Conservation (phyloP, 2,113 vertebrate species). For the Boleophthalmus pectinirostris region DNA sequence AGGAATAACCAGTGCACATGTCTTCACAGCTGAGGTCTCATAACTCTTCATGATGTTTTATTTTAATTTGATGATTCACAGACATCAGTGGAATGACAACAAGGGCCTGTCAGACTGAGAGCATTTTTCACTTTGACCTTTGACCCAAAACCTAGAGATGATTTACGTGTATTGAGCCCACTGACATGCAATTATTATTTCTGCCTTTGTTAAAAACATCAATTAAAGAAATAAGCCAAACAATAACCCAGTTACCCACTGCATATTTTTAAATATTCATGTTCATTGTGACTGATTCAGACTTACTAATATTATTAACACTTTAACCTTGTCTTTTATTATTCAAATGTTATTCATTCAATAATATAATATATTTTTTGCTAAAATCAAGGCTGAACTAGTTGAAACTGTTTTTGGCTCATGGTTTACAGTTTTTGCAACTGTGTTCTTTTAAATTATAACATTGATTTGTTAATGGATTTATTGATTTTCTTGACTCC, state of each 20-base stretch:
- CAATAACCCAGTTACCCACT: neutral
- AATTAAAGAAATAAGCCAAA: neutral
- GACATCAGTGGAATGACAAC: neutral
- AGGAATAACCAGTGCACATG: too few species aligned
- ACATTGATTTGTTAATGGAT: neutral
- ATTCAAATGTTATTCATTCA: neutral
- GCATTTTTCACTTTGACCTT: neutral
- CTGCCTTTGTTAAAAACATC: neutral
- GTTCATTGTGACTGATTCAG: neutral
- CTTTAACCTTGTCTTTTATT: neutral
- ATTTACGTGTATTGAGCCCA: neutral
- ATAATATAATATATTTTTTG: neutral
- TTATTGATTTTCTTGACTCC: constrained; percentile 6
- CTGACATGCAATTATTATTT: too few species aligned
- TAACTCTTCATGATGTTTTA: neutral
- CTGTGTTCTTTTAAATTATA: neutral
- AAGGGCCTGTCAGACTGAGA: neutral
- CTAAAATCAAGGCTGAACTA: neutral
- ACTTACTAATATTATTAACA: neutral
- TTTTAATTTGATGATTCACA: neutral
- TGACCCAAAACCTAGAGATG: constrained; percentile 3
- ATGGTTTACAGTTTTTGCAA: neutral
- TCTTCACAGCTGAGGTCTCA: too few species aligned
- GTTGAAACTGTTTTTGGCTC: neutral
- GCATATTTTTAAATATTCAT: neutral